A percentile compares a stretch with the other conserved stretches of the same genome.
phyloP scores from a whole-genome alignment of 2,113 vertebrate species.

The Corvus cornix region DNA sequence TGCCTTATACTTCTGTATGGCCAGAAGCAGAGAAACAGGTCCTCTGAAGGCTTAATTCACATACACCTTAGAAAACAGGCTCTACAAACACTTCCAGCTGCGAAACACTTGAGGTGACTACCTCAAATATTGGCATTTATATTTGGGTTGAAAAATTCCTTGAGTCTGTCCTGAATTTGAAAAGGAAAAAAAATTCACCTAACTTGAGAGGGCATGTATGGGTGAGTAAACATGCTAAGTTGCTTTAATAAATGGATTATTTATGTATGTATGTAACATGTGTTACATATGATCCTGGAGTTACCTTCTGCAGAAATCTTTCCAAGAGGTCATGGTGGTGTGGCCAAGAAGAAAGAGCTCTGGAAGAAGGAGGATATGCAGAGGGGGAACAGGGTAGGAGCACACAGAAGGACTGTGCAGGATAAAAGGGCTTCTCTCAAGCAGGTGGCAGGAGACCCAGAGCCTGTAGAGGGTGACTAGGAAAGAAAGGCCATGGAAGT shows the following conservation, averaged over 20 bases:
- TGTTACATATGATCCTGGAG: background rate
- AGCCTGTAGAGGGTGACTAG: background rate
- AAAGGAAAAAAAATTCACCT: background rate
- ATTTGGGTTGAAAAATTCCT: background rate
- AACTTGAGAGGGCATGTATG: background rate
- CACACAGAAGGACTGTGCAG: background rate
- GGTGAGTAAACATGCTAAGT: background rate
- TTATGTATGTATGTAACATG: background rate
- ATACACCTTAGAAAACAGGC: background rate
- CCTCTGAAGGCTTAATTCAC: background rate
- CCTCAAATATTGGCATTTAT: background rate
- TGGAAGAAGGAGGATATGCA: background rate
- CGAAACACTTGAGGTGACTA: background rate
- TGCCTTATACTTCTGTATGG: accelerated
- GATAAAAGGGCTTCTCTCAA: background rate
- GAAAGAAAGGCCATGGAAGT: background rate
- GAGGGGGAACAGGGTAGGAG: background rate
- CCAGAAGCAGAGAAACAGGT: background rate
- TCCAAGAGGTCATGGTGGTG: background rate
- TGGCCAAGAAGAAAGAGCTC: background rate
- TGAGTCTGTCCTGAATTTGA: background rate
- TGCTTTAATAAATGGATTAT: background rate
- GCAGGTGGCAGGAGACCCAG: background rate
- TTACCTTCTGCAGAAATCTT: background rate
- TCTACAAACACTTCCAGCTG: background rate